Evolutionary conservation across 1,140 invertebrate genomes (phyloP), one percentile per base, ranked within the genome.

Genomic region (Protaetia brevitarsis): DNA sequence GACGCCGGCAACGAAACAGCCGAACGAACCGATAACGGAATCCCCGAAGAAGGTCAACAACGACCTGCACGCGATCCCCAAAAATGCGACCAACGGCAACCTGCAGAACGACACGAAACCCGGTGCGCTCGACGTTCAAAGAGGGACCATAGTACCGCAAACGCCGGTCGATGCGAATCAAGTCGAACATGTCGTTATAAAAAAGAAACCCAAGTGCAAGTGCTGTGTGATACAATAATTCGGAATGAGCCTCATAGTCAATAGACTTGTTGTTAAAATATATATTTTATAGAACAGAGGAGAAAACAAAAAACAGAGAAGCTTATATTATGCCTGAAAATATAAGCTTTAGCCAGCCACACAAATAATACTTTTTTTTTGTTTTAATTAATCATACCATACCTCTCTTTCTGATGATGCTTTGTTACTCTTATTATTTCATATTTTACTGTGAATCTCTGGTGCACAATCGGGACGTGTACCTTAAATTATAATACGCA

Each of bases 151-250:
- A 21, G 83, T 83, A 67, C 83, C 86, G n/a, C 86, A 88, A 0
- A 23, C 60, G 29, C 58, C 65, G 16, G 85, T 85, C 67, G 89
- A 92, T 75, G 88, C 88, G 59, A 86, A 85, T 71, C 89, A 91
- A 77, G 88, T 91, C 21, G 91, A 94, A 77, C 90, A 92, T 77
- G 89, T 94, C 66, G 88, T 89, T 72, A 84, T 94, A 71, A 93
- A 94, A 82, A 94, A 94, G 84, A 94, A 94, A 81, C 89, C 88
- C 78, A 93, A 92, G 82, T 93, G 92, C 84, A 89, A 91, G 79
- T 94, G 92, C 83, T 95, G 92, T 82, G 89, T 92, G 68, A 86
- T 94, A 76, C 91, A 93, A 85, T 94, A 92, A 86, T 63, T 51
- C 60, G 31, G 21, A 51, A 27, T 7, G 29, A 62, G 41, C 58